Evolutionary conservation across 2,888 invertebrate species (phyloP).

Genomic region (Deilephila porcellus): DNA sequence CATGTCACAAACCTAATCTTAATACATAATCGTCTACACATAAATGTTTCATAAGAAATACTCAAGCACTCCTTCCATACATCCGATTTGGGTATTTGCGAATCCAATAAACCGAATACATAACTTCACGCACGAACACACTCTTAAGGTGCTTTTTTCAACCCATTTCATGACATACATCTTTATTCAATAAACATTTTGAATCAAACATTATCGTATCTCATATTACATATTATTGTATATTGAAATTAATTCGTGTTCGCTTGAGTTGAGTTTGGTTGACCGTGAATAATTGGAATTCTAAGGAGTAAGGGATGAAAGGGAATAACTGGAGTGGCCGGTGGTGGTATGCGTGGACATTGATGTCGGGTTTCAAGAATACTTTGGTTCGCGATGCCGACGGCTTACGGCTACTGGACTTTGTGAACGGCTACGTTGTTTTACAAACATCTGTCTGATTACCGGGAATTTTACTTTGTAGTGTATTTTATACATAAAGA

Average conservation of each 20-base stretch:
- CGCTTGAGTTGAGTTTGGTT: not conserved
- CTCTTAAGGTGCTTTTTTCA: not conserved
- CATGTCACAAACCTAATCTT: too few relatives aligned
- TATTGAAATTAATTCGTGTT: not conserved
- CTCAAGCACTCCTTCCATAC: not conserved
- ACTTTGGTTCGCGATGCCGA: not conserved
- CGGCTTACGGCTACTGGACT: not conserved
- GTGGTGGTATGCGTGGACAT: conserved; percentile 34
- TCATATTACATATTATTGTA: not conserved
- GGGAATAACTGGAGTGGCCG: conserved; percentile 43
- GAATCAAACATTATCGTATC: not conserved
- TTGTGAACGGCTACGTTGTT: conserved; percentile 6
- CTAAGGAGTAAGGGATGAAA: conserved; percentile 40
- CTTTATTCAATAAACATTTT: conserved; percentile 5
- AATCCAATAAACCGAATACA: conserved; percentile 14
- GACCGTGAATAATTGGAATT: conserved; percentile 41
- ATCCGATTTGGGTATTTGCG: not conserved
- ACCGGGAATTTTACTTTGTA: not conserved
- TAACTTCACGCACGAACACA: conserved; percentile 3
- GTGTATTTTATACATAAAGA: not conserved
- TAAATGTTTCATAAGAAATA: not conserved
- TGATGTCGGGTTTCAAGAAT: conserved; percentile 28
- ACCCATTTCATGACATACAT: not conserved
- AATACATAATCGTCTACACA: too few relatives aligned
- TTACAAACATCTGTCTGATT: not conserved